A percentile compares a stretch with the other conserved stretches of the same genome.
Conservation (phyloP, 1,140 invertebrate genomes). For the Leptinotarsa defecta region DNA sequence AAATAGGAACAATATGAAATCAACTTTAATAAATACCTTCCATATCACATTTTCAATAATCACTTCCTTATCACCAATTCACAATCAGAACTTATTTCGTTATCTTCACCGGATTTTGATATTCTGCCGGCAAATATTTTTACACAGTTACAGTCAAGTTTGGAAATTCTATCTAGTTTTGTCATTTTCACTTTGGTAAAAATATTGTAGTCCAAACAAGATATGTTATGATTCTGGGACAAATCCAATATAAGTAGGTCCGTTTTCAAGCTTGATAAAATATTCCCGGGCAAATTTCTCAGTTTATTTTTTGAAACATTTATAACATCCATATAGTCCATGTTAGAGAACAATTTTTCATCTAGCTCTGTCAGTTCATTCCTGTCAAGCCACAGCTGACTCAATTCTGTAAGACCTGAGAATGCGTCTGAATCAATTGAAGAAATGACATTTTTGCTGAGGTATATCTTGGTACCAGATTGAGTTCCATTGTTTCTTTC, state of each 20-base stretch:
- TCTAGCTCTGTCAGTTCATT: slow-evolving; percentile 44
- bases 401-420: slow-evolving; percentile 37
- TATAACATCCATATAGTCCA: slow-evolving; percentile 40
- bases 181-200: slow-evolving; percentile 31
- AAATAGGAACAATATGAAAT: too few relatives aligned
- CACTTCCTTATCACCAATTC: background rate
- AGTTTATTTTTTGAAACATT: slow-evolving; percentile 45
- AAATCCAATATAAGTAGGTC: slow-evolving; percentile 36
- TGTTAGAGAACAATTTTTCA: slow-evolving; percentile 30
- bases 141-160: slow-evolving; percentile 38
- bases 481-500: slow-evolving; percentile 32
- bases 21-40: background rate
- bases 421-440: slow-evolving; percentile 43
- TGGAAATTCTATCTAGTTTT: slow-evolving; percentile 32
- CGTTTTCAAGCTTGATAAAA: slow-evolving; percentile 30
- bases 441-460: slow-evolving; percentile 49
- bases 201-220: slow-evolving; percentile 38
- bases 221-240: slow-evolving; percentile 34
- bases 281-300: slow-evolving; percentile 24
- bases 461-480: slow-evolving; percentile 43
- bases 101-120: slow-evolving; percentile 2
- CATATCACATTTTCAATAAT: too few relatives aligned
- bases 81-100: slow-evolving; percentile 24
- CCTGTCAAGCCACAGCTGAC: slow-evolving; percentile 45
- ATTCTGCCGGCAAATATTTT: slow-evolving; percentile 14